Percentiles rank a stretch among this genome's conserved stretches.
Conservation (phyloP, 2,797 vertebrate species). For the Leucoraja ocellata region DNA sequence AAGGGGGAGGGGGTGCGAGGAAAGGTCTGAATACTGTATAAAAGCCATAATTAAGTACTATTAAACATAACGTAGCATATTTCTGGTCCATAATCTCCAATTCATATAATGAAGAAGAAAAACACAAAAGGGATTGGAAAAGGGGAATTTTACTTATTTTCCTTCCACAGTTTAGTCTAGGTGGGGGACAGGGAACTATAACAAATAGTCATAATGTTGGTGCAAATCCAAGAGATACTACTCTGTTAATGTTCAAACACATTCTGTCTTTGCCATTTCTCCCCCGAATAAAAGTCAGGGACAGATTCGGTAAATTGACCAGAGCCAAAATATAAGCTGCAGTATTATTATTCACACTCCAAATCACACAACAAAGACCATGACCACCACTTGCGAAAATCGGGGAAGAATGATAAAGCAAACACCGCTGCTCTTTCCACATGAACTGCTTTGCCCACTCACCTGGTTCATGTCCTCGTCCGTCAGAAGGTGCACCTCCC, state of each 20-base stretch:
- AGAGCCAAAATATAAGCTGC: not conserved
- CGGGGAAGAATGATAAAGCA: too few relatives aligned
- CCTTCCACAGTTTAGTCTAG: not conserved
- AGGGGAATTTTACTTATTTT: not conserved
- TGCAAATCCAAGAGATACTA: not conserved
- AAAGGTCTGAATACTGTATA: too few relatives aligned
- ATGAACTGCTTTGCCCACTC: constrained; percentile 41
- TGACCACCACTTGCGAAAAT: not conserved
- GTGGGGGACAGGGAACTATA: not conserved
- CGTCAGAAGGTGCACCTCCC: constrained; percentile 86
- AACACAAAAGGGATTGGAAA: not conserved
- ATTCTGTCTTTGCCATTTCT: not conserved
- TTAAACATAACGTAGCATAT: not conserved
- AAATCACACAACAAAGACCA: not conserved
- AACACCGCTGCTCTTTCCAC: not conserved
- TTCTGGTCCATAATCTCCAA: not conserved
- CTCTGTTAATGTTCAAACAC: not conserved
- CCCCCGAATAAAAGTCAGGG: not conserved
- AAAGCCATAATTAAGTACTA: not conserved
- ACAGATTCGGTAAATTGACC: not conserved
- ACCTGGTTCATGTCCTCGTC: constrained; percentile 93
- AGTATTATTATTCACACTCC: not conserved
- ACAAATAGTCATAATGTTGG: not conserved
- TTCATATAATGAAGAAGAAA: not conserved
- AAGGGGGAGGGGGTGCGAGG: not conserved